Conservation (phyloP, 2,113 vertebrate species). For the Tragelaphus strepsiceros region DNA sequence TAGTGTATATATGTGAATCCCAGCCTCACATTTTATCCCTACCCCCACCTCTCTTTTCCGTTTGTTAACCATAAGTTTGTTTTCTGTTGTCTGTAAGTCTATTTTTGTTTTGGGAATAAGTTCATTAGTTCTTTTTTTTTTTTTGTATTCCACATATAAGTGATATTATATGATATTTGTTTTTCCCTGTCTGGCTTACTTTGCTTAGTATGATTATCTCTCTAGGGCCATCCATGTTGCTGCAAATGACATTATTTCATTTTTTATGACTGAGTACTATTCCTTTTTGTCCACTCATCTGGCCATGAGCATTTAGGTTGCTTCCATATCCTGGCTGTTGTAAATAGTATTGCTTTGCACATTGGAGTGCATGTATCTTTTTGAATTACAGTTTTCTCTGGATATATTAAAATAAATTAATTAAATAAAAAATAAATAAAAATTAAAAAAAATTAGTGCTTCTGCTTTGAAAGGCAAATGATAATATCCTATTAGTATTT, state of each 20-base stretch:
- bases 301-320: background rate
- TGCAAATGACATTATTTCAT: background rate
- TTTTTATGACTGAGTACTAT: background rate
- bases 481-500: constrained; percentile 39
- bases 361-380: background rate
- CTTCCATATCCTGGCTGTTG: background rate
- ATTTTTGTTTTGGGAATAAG: background rate
- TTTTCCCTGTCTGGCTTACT: background rate
- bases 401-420: background rate
- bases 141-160: background rate
- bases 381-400: background rate
- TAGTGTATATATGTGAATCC: background rate
- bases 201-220: background rate
- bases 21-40: background rate
- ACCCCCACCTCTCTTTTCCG: background rate
- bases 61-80: background rate
- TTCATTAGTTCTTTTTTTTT: background rate
- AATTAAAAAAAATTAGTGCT: background rate
- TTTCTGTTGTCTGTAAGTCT: background rate
- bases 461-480: constrained; percentile 20
- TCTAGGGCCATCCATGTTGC: background rate
- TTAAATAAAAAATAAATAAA: too few relatives aligned
- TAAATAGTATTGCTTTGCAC: background rate
- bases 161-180: background rate
- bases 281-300: background rate